Base-by-base conservation (phyloP, 2,888 invertebrate species). In the Harpalus rubripes region DNA sequence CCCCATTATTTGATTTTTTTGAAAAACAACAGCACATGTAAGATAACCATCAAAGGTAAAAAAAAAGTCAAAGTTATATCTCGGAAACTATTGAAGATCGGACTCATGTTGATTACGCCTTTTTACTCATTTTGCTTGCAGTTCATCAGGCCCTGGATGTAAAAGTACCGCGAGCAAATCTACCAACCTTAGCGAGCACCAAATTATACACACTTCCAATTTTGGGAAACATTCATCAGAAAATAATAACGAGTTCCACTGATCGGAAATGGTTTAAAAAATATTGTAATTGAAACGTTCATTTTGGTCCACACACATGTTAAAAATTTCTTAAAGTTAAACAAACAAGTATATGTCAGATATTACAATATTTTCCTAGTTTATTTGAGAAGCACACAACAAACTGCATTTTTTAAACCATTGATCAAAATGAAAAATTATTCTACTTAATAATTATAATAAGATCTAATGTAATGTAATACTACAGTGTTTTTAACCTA, bases 291-390 rank as follows among this genome's bases (percentile, higher is more conserved):
- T 83, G 83, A 83, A 83, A 74, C 32, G 26, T 83, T 78, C 84
- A 84, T 78, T 84, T 84, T 84, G 84, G 84, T 84, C 84, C 84
- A 84, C 84, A 84, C 84, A 78, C 78, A 84, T 78, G 16, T 84
- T 84, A 41, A 82, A 81, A 78, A 78, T 80, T 68, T 81, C 68
- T 82, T 82, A 82, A 72, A 68, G 39, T 15, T 39, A 74, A 74
- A 74, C 44, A 74, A 44, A 74, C 41, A 74, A 56, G 41, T 52
- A 32, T 32, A 32, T 32, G 32, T 32, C 32, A 32, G 32, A 32
- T 76, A 72, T 72, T 76, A 78, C 22, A 78, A 39, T 78, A 63
- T 58, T 65, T 32, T 81, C 52, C 56, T 58, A 72, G 26, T 81
- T 61, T 76, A 44, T 76, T 18, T 84, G 78, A 78, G 52, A 84